Base-by-base conservation (phyloP, 1,140 invertebrate species). In the Nasonia giraulti region DNA sequence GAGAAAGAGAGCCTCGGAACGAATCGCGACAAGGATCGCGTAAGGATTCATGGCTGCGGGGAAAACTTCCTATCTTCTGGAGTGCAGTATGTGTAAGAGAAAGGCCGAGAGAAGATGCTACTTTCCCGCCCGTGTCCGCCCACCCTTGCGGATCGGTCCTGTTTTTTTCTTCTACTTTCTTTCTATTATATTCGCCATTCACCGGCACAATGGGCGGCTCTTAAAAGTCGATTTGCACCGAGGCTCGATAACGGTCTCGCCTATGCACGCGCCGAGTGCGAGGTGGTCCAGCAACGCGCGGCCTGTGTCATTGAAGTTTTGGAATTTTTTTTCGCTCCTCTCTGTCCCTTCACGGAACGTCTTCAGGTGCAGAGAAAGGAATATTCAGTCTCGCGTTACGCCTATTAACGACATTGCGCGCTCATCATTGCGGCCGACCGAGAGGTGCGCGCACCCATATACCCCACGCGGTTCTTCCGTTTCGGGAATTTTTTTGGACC, bases 161-260 rank as follows among this genome's bases (percentile, higher is more conserved):
- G 50, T 82, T n/a, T 75, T 78, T 83, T 69, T 27, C 27, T 47
- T 47, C 8, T 37, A 27, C 71, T 69, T 27, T 47, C 27, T 23
- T 31, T 71, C 68, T 71, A 10, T 23, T 71, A 3, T 23, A n/a
- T 20, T n/a, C 17, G 55, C 17, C 20, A 62, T 62, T 74, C 1
- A 10, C 11, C 8, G 66, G 33, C 50, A 47, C 37, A 17, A 76
- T 37, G 5, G 37, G 62, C 73, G 23, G 14, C 74, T 77, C 33
- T 82, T 76, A 75, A 76, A 82, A 40, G 50, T 77, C 74, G 31
- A 83, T 83, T 83, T 83, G 62, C 74, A 62, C 23, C 66, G 74
- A 71, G 5, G 23, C 37, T 83, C 74, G 82, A 83, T 82, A 82
- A 82, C 50, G 68, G 47, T 11, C 27, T 27, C 23, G 27, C 55